phyloP scores from a whole-genome alignment of 1,140 invertebrate species.

The Lepidurus couesii region DNA sequence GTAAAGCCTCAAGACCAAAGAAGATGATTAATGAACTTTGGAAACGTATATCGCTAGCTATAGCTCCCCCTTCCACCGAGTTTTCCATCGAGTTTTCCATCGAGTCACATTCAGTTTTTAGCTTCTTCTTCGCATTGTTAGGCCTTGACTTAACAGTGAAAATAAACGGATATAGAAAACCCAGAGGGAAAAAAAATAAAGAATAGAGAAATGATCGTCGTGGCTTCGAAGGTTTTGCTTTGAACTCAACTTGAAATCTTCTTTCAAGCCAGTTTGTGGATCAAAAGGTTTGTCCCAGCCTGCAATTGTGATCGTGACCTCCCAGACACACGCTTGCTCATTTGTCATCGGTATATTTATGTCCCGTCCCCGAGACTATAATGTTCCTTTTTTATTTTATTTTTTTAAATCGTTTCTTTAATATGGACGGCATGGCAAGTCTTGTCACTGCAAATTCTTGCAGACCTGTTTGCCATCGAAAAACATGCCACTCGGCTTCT shows the following conservation, averaged over 20 bases:
- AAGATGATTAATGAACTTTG: conserved; percentile 7
- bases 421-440: not conserved
- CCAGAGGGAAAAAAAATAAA: not conserved
- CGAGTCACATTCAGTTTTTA: not conserved
- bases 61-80: not conserved
- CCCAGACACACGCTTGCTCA: conserved; percentile 6
- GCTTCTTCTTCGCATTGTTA: not conserved
- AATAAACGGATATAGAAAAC: not conserved
- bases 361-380: not conserved
- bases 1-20: not conserved
- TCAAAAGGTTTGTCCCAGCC: not conserved
- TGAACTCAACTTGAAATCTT: not conserved
- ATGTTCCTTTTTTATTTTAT: not conserved
- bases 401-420: not conserved
- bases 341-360: not conserved
- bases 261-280: not conserved
- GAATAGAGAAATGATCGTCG: not conserved
- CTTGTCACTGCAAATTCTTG: conserved; percentile 9
- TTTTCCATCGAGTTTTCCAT: not conserved
- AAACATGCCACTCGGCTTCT: conserved; percentile 11
- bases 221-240: not conserved
- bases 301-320: conserved; percentile 1
- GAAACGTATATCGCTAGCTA: not conserved
- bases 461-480: not conserved
- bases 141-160: not conserved